A percentile compares a stretch with the other conserved stretches of the same genome.
Conservation (phyloP, 2,888 invertebrate species). For the Lepidochitona cinerea region DNA sequence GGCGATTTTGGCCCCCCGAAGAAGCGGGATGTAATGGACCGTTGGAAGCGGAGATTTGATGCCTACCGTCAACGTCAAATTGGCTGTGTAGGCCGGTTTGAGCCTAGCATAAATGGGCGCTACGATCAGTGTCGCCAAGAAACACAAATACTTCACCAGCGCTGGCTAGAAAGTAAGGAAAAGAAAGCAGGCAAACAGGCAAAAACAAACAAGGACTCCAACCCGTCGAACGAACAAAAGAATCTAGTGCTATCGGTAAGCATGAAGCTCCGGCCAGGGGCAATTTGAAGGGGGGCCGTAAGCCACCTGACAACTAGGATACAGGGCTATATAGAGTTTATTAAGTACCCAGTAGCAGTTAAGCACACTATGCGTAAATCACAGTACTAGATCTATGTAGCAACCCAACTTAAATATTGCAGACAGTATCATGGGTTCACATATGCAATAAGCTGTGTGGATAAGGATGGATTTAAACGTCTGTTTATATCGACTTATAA, state of each 20-base stretch:
- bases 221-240: slow-evolving; percentile 43
- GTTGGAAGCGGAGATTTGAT: slow-evolving; percentile 86
- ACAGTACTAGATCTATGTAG: too few species aligned
- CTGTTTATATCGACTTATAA: too few species aligned
- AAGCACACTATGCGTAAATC: too few species aligned
- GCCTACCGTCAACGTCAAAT: slow-evolving; percentile 88
- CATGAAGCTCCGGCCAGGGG: not conserved
- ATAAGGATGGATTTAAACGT: too few species aligned
- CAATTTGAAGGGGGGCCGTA: too few species aligned
- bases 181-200: slow-evolving; percentile 78
- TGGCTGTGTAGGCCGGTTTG: slow-evolving; percentile 89
- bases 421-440: too few species aligned
- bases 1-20: slow-evolving; percentile 72
- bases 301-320: too few species aligned
- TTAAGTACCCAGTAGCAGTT: too few species aligned
- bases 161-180: slow-evolving; percentile 91
- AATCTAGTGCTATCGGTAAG: slow-evolving; percentile 57
- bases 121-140: slow-evolving; percentile 94
- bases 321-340: not conserved
- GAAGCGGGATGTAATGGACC: slow-evolving; percentile 83
- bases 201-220: slow-evolving; percentile 35
- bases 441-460: too few species aligned
- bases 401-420: too few species aligned
- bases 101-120: slow-evolving; percentile 87
- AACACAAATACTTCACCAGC: slow-evolving; percentile 88